Base-by-base conservation (phyloP, 2,797 vertebrate species). In the Moxostoma hubbsi region DNA sequence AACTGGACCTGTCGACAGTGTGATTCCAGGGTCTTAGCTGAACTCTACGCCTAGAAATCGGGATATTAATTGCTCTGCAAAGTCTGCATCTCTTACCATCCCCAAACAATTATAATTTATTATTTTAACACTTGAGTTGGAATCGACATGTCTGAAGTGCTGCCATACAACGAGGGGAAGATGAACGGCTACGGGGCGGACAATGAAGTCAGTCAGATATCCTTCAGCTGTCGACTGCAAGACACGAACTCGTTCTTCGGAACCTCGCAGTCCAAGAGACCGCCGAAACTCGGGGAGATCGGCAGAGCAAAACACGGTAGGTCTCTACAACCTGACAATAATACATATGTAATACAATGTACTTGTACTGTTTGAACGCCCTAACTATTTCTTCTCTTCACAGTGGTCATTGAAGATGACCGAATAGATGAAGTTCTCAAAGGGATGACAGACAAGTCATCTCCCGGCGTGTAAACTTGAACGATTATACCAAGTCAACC, bases 371-470 rank as follows among this genome's bases (percentile, higher is more conserved):
- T 36, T 36, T 36, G 36, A 36, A 36, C 36, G 36, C 15, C 10
- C n/a, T 57, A 63, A 58, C 4, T 50, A 87, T 88, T 36, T 36
- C 36, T 36, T 76, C 47, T 84, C 66, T 82, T 84, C 76, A 85
- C 96, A 98, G 97, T 99, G 94, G 97, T 98, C 88, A 98, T 98
- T 92, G 97, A 99, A 93, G 97, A 98, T 89, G 97, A 99, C 93
- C 95, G 96, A 94, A 97, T 98, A 97, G 97, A 99, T 91, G 97
- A 98, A 89, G 97, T 98, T 88, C 94, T 99, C 93, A 96, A 98
- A 93, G 97, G 97, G 86, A 97, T 98, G 96, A 95, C 96, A 87
- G 97, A 98, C 93, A 99, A 98, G 93, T 96, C 97, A 84, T 95
- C 97, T 88, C 95, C 97, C 43, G 96, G 96, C 91, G 97, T 98